Conservation (phyloP, 53 echinoderm and acorn worm species). For the Crossaster papposus region DNA sequence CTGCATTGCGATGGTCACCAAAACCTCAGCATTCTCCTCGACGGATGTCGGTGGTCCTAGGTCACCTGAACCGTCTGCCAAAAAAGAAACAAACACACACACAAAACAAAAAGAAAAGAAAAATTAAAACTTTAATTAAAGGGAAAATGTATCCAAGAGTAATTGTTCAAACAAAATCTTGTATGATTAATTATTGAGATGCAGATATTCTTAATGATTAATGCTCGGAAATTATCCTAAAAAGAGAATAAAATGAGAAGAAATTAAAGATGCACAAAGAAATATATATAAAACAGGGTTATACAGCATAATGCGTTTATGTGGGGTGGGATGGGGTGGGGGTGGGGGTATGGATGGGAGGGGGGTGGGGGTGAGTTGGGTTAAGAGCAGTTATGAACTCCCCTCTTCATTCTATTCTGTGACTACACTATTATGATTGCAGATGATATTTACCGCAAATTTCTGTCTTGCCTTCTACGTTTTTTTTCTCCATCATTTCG, state of each 20-base stretch:
- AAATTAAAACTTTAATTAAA: background rate
- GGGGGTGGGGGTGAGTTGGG: too few relatives aligned
- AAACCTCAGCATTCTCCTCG: background rate
- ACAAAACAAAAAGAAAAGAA: background rate
- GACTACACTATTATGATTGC: background rate
- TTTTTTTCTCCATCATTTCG: background rate
- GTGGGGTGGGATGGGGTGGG: too few relatives aligned
- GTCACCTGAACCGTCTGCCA: slow-evolving; percentile 41
- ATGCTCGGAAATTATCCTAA: too few relatives aligned
- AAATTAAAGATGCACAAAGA: too few relatives aligned
- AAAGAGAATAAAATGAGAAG: too few relatives aligned
- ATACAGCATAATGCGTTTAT: too few relatives aligned
- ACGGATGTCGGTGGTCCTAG: background rate
- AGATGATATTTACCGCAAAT: background rate
- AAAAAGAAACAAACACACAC: background rate
- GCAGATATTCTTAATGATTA: too few relatives aligned
- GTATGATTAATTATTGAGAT: too few relatives aligned
- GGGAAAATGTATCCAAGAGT: background rate
- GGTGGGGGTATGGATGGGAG: too few relatives aligned
- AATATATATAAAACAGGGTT: too few relatives aligned
- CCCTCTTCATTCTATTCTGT: background rate
- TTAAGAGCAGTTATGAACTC: background rate
- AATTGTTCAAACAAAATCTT: too few relatives aligned
- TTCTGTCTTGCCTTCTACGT: background rate
- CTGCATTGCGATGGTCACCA: slow-evolving; percentile 32